Conservation (phyloP, 2,113 vertebrate species). For the Neogobius melanostomus region DNA sequence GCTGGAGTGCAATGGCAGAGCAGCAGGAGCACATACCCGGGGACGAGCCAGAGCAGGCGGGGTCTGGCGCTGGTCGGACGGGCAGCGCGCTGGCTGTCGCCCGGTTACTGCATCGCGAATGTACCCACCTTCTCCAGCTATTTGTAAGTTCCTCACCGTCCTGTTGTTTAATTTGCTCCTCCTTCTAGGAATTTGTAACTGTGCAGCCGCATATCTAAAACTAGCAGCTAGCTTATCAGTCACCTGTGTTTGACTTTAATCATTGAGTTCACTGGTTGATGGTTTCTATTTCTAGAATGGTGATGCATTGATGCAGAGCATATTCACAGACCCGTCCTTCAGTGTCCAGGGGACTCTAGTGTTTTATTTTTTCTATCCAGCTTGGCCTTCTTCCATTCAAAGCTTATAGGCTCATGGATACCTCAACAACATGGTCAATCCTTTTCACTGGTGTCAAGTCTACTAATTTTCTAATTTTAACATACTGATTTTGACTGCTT, state of each 20-base stretch:
- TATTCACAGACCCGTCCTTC: slow-evolving; percentile 26
- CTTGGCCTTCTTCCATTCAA: slow-evolving; percentile 8
- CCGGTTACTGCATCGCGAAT: slow-evolving; percentile 70
- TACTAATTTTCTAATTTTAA: neutral
- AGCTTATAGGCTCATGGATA: slow-evolving; percentile 22
- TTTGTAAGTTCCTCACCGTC: slow-evolving; percentile 69
- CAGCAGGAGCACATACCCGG: slow-evolving; percentile 46
- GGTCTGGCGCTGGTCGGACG: slow-evolving; percentile 36
- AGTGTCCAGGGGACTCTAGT: slow-evolving; percentile 31
- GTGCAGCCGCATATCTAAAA: slow-evolving; percentile 2
- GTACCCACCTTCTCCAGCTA: slow-evolving; percentile 64
- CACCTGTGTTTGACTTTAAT: neutral
- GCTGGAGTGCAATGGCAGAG: slow-evolving; percentile 59
- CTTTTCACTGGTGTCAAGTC: slow-evolving; percentile 1
- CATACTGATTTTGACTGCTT: neutral
- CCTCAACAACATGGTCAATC: slow-evolving; percentile 1
- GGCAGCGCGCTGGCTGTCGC: slow-evolving; percentile 66
- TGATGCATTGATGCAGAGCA: slow-evolving; percentile 22
- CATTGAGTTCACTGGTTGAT: neutral
- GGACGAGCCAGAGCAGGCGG: slow-evolving; percentile 37
- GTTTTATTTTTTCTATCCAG: slow-evolving; percentile 19
- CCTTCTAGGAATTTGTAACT: slow-evolving; percentile 20
- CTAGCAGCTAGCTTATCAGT: slow-evolving; percentile 47
- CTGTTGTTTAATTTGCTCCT: neutral
- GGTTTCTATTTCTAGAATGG: neutral